phyloP scores from a whole-genome alignment of 2,797 vertebrate genomes.

The Syngnathus rostellatus region DNA sequence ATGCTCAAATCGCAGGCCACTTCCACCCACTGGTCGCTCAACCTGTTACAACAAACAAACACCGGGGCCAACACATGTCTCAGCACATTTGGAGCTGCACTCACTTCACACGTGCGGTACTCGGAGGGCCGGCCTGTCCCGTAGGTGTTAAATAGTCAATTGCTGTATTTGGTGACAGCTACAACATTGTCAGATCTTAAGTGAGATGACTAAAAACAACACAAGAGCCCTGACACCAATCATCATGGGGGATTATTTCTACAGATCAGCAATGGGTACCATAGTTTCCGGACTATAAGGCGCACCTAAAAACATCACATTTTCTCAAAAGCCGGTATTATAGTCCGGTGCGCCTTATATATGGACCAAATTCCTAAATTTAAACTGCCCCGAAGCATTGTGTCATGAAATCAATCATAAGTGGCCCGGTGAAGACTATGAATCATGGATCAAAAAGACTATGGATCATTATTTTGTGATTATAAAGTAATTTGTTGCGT shows the following conservation, averaged over 20 bases:
- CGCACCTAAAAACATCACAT: too few relatives aligned
- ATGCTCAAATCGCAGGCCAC: slow-evolving; percentile 58
- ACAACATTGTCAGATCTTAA: slow-evolving; percentile 18
- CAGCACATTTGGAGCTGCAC: slow-evolving; percentile 42
- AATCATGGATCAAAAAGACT: too few relatives aligned
- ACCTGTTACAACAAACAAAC: slow-evolving; percentile 63
- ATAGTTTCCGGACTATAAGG: too few relatives aligned
- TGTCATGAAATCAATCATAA: too few relatives aligned
- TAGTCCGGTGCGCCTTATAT: too few relatives aligned
- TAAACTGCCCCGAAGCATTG: too few relatives aligned
- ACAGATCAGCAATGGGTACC: slow-evolving; percentile 10
- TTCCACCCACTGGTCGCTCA: slow-evolving; percentile 56
- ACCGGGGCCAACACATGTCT: slow-evolving; percentile 53
- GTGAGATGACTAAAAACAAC: slow-evolving; percentile 11
- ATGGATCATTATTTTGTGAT: too few relatives aligned
- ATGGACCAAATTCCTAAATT: too few relatives aligned
- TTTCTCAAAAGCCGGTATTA: too few relatives aligned
- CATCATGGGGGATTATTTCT: not conserved
- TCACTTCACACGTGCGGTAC: slow-evolving; percentile 59
- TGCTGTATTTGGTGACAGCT: slow-evolving; percentile 39
- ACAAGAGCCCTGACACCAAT: slow-evolving; percentile 1
- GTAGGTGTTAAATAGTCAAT: slow-evolving; percentile 48
- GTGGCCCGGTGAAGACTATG: too few relatives aligned
- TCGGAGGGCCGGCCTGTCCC: slow-evolving; percentile 40
- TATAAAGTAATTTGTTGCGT: too few relatives aligned